Base-by-base conservation (phyloP, 2,113 vertebrate species). In the Hypocryptadius cinnamomeus region DNA sequence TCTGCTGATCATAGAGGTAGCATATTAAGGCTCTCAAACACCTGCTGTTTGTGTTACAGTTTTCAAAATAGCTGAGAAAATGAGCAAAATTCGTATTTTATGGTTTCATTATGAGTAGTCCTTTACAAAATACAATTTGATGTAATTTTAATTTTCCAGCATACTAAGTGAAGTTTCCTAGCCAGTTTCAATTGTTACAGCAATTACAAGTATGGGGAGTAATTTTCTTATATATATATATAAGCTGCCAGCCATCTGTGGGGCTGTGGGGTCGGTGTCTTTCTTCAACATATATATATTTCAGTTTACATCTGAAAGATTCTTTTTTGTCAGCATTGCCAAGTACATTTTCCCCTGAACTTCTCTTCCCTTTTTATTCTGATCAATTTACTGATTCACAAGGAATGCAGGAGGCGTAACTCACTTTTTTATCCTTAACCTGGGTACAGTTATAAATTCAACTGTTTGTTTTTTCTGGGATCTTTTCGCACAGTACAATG, bases 1-100 rank as follows among this genome's bases (percentile, higher is more conserved):
- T 33, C 37, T 93, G 44, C 14, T 64, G 27, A 72, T 84, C 47
- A 65, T 30, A 50, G 51, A 77, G 66, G 64, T 9, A 92, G 47
- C 53, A 73, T 4, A 54, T 40, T 90, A 91, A 80, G 76, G 18
- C 39, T 94, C 89, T 93, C 61, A 60, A 94, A 78, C 72, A 82
- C 47, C 61, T 93, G 65, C 25, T 88, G 30, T 79, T 93, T 92
- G 15, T 76, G 35, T 59, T 50, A 72, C 25, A 47, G 64, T 92
- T 86, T 83, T 93, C 65, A 92, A 93, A 94, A 92, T 21, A 89
- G 15, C 18, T 79, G 39, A 81, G 20, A 94, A 73, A 94, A 76
- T 66, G 30, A 94, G 44, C 13, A 70, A 87, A 40, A 87, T 37
- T 33, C 66, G 94, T 68, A 28, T 51, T 90, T 93, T 92, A 59